phyloP scores from a whole-genome alignment of 2,797 vertebrate genomes.

The Zenarchopterus dispar region DNA sequence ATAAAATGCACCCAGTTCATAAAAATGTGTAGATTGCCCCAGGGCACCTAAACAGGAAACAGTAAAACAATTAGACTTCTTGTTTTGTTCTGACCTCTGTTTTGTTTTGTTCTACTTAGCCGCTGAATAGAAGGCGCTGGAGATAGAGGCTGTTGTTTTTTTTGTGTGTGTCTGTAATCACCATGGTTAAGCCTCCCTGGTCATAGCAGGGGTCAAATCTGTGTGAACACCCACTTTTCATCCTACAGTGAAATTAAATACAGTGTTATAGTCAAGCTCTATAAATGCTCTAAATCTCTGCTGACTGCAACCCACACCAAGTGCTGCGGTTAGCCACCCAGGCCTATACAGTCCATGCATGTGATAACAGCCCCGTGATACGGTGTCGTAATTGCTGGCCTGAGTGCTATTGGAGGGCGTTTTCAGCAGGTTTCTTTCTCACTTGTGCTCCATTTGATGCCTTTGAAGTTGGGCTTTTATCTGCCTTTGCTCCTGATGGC shows the following conservation, averaged over 20 bases:
- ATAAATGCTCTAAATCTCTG: constrained; percentile 61
- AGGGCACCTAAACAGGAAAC: constrained; percentile 81
- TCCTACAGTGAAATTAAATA: constrained; percentile 76
- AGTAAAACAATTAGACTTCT: constrained; percentile 81
- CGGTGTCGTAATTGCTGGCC: constrained; percentile 79
- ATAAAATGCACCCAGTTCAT: constrained; percentile 77
- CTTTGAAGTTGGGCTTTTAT: constrained; percentile 85
- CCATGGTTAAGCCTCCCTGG: constrained; percentile 64
- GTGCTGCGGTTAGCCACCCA: constrained; percentile 71
- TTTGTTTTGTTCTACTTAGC: constrained; percentile 77
- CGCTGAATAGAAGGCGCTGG: constrained; percentile 62
- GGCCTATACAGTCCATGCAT: constrained; percentile 47
- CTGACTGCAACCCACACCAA: constrained; percentile 76
- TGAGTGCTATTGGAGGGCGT: constrained; percentile 77
- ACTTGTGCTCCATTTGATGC: constrained; percentile 78
- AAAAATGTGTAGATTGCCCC: constrained; percentile 76
- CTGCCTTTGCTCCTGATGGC: constrained; percentile 80
- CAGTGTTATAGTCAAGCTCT: constrained; percentile 57
- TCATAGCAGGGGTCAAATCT: constrained; percentile 70
- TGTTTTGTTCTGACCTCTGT: constrained; percentile 81
- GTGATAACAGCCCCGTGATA: constrained; percentile 70
- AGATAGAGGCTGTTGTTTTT: constrained; percentile 67
- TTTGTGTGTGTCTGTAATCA: constrained; percentile 72
- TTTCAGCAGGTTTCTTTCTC: constrained; percentile 81
- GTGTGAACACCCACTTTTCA: constrained; percentile 79